Percentiles rank a stretch among this genome's conserved stretches.
Conservation (phyloP, 2,888 invertebrate species). For the Alentia gelatinosa region DNA sequence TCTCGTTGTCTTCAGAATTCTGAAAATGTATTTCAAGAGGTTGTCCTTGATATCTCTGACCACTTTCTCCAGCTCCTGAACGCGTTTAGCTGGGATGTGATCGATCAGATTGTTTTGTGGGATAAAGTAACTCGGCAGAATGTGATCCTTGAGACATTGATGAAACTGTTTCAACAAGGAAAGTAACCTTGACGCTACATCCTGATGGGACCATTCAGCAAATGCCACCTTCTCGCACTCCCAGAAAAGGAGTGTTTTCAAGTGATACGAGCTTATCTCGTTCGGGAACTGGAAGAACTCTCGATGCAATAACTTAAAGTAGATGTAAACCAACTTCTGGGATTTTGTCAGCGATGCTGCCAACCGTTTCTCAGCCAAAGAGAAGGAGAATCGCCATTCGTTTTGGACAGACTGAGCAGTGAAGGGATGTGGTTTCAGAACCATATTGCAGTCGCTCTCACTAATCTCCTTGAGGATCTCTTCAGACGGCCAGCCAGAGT, state of each 20-base stretch:
- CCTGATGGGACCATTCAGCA: background rate
- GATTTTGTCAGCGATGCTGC: background rate
- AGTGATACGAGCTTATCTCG: background rate
- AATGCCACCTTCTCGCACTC: background rate
- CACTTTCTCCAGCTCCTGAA: background rate
- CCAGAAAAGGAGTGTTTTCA: constrained; percentile 16
- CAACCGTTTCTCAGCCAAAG: background rate
- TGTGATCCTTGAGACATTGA: background rate
- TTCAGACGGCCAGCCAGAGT: background rate
- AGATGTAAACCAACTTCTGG: background rate
- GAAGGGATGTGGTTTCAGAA: background rate
- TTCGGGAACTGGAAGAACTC: constrained; percentile 12
- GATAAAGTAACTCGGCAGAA: constrained; percentile 21
- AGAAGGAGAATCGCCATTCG: constrained; percentile 1
- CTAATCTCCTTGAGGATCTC: background rate
- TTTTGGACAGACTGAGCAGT: background rate
- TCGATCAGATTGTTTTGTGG: constrained; percentile 10
- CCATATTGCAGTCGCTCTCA: background rate
- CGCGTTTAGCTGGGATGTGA: background rate
- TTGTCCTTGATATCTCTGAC: background rate
- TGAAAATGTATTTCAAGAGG: background rate
- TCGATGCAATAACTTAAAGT: background rate
- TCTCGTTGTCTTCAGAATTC: background rate
- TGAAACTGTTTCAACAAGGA: background rate
- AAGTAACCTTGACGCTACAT: background rate